These are phyloP conservation scores for Pangasius sanitwongsei DNA, from an alignment of 2,797 vertebrate genomes.

Conservation along the genomic window DNA sequence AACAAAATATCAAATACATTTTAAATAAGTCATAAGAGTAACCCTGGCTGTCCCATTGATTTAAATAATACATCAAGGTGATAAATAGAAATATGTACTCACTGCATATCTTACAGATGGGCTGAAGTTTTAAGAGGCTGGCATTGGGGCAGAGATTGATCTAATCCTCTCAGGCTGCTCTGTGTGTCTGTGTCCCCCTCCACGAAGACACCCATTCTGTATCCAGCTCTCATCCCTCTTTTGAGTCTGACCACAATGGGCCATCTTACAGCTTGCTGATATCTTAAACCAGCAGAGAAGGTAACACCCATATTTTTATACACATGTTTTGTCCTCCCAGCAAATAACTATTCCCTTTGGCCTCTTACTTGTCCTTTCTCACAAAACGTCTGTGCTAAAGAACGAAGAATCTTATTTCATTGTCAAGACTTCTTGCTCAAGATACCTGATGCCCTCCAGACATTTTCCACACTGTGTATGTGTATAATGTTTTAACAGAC, in stretches of 20 bases:
- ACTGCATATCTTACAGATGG: constrained; percentile 69
- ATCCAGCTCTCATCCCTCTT: constrained; percentile 44
- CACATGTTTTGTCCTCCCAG: constrained; percentile 66
- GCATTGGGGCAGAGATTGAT: constrained; percentile 43
- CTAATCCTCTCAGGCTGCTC: not conserved
- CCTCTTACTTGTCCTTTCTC: constrained; percentile 62
- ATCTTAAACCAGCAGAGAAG: constrained; percentile 77
- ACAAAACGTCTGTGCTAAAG: constrained; percentile 36
- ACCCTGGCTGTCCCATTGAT: not conserved
- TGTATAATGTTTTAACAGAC: not conserved
- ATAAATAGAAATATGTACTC: constrained; percentile 52
- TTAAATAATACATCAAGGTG: not conserved
- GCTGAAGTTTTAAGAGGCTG: constrained; percentile 36
- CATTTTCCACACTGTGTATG: not conserved
- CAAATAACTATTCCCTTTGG: constrained; percentile 59
- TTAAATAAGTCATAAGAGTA: not conserved
- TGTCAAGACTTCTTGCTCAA: constrained; percentile 10
- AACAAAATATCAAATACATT: not conserved
- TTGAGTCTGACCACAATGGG: constrained; percentile 63
- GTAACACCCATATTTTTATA: constrained; percentile 76
- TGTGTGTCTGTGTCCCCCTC: not conserved
- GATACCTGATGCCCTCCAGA: not conserved
- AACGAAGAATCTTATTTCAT: constrained; percentile 42
- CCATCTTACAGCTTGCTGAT: constrained; percentile 67
- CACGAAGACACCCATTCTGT: constrained; percentile 24